A percentile compares a stretch with the other conserved stretches of the same genome.
These are phyloP conservation scores for Ischnura elegans DNA, from an alignment of 2,888 invertebrate species.

Conservation along the genomic window DNA sequence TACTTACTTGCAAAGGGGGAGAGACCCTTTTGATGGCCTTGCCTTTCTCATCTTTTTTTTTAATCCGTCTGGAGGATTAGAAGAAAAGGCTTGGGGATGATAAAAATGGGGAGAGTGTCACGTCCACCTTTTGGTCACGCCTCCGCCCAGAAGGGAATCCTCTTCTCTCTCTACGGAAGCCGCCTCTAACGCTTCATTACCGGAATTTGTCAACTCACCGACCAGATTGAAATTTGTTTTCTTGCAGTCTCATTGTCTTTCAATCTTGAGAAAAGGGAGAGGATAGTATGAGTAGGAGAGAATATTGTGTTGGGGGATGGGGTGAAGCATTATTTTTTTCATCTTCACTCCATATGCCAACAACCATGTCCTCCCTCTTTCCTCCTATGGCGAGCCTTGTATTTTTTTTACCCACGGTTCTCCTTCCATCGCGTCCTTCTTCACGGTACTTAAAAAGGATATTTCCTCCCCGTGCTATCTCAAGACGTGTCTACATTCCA, in stretches of 20 bases:
- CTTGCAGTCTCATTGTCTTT: slow-evolving; percentile 65
- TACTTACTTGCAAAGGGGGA: not conserved
- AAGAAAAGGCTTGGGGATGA: not conserved
- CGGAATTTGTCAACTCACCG: slow-evolving; percentile 67
- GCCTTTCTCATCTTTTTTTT: not conserved
- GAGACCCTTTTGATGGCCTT: not conserved
- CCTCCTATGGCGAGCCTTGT: not conserved
- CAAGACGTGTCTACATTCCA: slow-evolving; percentile 15
- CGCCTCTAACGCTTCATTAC: slow-evolving; percentile 58
- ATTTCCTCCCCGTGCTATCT: not conserved
- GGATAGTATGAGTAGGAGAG: not conserved
- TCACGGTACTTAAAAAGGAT: slow-evolving; percentile 42
- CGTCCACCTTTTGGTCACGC: slow-evolving; percentile 43
- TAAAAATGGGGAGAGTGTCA: slow-evolving; percentile 9
- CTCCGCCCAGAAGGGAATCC: not conserved
- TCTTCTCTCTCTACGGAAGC: slow-evolving; percentile 42
- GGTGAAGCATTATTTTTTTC: not conserved
- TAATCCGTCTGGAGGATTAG: not conserved
- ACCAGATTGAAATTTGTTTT: slow-evolving; percentile 62
- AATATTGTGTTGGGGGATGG: not conserved
- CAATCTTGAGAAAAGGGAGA: slow-evolving; percentile 37
- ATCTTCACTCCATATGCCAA: slow-evolving; percentile 2
- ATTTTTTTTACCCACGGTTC: not conserved
- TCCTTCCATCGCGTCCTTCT: not conserved
- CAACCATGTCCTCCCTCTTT: not conserved